Base-by-base conservation (phyloP, 2,888 invertebrate genomes). In the Drosophila paranaensis region DNA sequence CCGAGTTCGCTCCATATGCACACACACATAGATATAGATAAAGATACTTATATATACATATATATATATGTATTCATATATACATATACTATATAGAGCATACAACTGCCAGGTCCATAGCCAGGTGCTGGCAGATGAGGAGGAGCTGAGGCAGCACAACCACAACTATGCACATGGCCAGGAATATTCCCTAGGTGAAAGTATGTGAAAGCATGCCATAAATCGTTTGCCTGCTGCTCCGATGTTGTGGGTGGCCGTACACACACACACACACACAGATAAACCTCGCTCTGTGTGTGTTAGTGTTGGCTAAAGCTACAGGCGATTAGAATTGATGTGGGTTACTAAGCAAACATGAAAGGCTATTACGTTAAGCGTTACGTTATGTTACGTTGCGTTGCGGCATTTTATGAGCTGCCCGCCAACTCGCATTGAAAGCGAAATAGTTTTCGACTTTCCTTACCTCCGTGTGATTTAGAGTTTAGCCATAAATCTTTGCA, bases 341-440 rank as follows among this genome's bases (percentile, higher is more conserved):
- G 87, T 89, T 87, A 85, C 89, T 88, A 81, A 88, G 88, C 88
- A 87, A 89, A 89, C 87, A 87, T 89, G 85, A 87, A 87, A 89
- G 84, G 89, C 86, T 87, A 87, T 89, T 89, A 87, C 88, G 82
- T 79, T 87, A 84, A 87, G 82, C 85, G 85, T 81, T 87, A 79
- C 85, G 88, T 84, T 87, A 71, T 75, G 82, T 78, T 82, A 46
- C 62, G 77, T 72, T 80, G 39, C 69, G 82, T 68, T 71, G 60
- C 69, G 80, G 79, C 80, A 76, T 80, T 79, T 80, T 79, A 80
- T 67, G 77, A 74, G 71, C 67, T 67, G 71, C 46, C 64, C 55
- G 66, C 61, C 61, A 65, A 67, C 66, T 71, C 74, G 63, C 67
- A 72, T 73, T 80, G 67, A 56, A 85, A 77, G 68, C 62, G 65